phyloP scores from a whole-genome alignment of 2,113 vertebrate species.

The Gymnobelideus leadbeateri region DNA sequence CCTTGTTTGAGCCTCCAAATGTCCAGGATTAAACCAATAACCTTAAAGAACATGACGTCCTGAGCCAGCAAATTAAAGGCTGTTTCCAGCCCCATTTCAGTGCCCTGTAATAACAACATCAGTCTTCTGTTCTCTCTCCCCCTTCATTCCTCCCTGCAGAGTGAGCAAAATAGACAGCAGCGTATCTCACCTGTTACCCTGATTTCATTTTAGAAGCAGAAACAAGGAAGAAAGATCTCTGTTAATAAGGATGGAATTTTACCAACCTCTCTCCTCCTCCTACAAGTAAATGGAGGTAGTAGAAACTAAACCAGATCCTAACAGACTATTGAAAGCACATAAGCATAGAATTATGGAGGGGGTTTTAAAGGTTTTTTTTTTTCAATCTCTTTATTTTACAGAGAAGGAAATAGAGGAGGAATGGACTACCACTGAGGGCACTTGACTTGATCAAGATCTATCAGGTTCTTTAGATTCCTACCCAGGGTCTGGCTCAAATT shows the following conservation, averaged over 20 bases:
- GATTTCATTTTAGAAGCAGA: not conserved
- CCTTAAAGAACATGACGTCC: not conserved
- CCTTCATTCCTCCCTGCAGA: slow-evolving; percentile 3
- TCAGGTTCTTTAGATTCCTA: not conserved
- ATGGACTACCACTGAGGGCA: not conserved
- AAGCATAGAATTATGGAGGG: not conserved
- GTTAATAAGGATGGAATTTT: not conserved
- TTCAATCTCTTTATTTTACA: not conserved
- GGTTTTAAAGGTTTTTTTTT: not conserved
- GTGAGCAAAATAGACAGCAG: not conserved
- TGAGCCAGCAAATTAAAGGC: not conserved
- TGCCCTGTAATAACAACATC: not conserved
- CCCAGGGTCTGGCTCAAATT: not conserved
- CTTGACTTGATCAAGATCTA: not conserved
- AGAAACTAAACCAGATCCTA: not conserved
- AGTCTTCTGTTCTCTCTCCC: not conserved
- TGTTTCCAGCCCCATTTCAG: not conserved
- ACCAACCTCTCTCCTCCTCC: not conserved
- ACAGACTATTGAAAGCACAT: not conserved
- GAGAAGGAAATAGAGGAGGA: not conserved
- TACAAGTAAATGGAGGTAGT: not conserved
- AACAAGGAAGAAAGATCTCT: not conserved
- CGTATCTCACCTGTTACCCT: not conserved
- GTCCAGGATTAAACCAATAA: slow-evolving; percentile 64
- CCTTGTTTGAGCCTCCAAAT: slow-evolving; percentile 69